Conservation (phyloP, 2,888 invertebrate species). For the Drosophila bunnanda region DNA sequence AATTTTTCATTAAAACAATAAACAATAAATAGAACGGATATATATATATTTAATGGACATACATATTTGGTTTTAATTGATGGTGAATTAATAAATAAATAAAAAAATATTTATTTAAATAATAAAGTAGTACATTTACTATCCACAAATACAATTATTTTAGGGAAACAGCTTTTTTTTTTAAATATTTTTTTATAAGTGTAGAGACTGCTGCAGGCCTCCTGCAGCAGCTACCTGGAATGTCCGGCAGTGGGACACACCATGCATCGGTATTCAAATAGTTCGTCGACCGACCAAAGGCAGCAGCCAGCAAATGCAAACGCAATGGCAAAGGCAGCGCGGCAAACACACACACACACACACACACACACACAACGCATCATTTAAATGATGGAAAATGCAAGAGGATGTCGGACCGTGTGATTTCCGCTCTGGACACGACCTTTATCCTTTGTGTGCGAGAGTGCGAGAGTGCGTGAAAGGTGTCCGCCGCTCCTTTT, state of each 20-base stretch:
- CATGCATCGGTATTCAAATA: slow-evolving; percentile 79
- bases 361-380: too few relatives aligned
- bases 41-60: too few relatives aligned
- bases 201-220: not conserved
- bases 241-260: slow-evolving; percentile 69
- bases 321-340: slow-evolving; percentile 16
- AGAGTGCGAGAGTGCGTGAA: slow-evolving; percentile 44
- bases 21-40: too few relatives aligned
- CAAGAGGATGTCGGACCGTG: slow-evolving; percentile 58
- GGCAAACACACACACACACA: slow-evolving; percentile 22
- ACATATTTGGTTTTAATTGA: too few relatives aligned
- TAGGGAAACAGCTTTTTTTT: too few relatives aligned
- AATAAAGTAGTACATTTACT: too few relatives aligned
- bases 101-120: too few relatives aligned
- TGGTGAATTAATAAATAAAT: too few relatives aligned
- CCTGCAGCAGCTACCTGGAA: slow-evolving; percentile 24
- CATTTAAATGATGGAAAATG: slow-evolving; percentile 60
- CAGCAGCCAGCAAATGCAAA: slow-evolving; percentile 27
- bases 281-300: slow-evolving; percentile 36
- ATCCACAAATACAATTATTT: too few relatives aligned
- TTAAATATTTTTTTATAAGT: not conserved
- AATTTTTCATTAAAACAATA: too few relatives aligned
- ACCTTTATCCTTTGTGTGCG: slow-evolving; percentile 61
- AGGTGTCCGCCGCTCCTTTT: slow-evolving; percentile 49
- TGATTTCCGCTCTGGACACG: slow-evolving; percentile 71